Evolutionary conservation across 2,113 vertebrate species (phyloP).

Genomic region (Equus przewalskii): DNA sequence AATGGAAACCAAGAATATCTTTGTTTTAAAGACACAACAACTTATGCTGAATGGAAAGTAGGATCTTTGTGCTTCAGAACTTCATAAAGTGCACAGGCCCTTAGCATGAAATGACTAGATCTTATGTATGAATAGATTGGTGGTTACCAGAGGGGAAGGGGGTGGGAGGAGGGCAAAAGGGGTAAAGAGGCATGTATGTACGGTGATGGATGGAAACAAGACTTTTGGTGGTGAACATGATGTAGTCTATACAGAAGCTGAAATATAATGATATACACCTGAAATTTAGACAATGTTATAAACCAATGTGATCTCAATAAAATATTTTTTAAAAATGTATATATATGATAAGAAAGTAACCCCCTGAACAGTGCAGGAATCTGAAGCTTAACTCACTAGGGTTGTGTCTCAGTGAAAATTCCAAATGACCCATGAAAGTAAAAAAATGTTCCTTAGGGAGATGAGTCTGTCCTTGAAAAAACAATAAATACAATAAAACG

Average conservation of each 20-base stretch:
- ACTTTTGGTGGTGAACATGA: too few species aligned
- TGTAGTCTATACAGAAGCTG: too few species aligned
- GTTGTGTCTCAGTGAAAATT: constrained; percentile 26
- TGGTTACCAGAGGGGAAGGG: too few species aligned
- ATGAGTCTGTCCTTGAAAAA: constrained; percentile 29
- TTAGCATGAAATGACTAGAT: background rate
- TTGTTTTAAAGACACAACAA: background rate
- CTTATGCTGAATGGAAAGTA: background rate
- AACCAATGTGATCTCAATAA: too few species aligned
- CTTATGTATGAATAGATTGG: background rate
- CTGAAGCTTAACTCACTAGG: background rate
- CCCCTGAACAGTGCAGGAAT: background rate
- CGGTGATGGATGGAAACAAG: too few species aligned
- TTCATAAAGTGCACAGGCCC: background rate
- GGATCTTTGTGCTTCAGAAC: background rate
- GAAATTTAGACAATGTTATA: too few species aligned
- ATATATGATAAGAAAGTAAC: background rate
- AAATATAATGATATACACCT: too few species aligned
- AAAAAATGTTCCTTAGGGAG: background rate
- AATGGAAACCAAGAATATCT: background rate
- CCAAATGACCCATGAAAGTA: background rate
- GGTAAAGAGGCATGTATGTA: too few species aligned
- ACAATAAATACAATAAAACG: constrained; percentile 32
- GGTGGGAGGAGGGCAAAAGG: too few species aligned
- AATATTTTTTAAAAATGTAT: too few species aligned